phyloP scores from a whole-genome alignment of 2,888 invertebrate genomes.

The Tortricodes alternella region DNA sequence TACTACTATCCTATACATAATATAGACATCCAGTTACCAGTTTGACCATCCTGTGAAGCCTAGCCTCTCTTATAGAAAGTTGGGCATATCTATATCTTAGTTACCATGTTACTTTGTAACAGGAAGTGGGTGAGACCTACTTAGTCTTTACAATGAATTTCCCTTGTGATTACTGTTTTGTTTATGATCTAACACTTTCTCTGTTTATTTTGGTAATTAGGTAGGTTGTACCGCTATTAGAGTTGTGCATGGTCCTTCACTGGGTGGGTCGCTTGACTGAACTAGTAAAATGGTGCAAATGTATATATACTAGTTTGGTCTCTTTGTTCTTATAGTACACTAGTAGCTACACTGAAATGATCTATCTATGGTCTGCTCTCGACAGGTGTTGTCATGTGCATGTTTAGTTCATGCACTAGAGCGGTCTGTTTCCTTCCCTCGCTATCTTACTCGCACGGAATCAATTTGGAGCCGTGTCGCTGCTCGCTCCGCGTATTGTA shows the following conservation, averaged over 20 bases:
- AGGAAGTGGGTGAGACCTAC: background rate
- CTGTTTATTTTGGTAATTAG: background rate
- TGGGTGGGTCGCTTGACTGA: too few relatives aligned
- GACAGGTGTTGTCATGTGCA: too few relatives aligned
- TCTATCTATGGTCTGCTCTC: background rate
- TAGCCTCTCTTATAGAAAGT: slow-evolving; percentile 4
- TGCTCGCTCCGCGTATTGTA: too few relatives aligned
- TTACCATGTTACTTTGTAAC: slow-evolving; percentile 3
- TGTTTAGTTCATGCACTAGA: too few relatives aligned
- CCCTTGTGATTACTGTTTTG: background rate
- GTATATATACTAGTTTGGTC: background rate
- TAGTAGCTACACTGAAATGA: background rate
- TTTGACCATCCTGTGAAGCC: background rate
- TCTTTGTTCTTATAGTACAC: background rate
- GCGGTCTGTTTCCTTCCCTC: too few relatives aligned
- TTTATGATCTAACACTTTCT: background rate
- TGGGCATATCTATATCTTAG: background rate
- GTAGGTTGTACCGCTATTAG: background rate
- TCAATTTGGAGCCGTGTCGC: too few relatives aligned
- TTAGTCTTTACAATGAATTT: too few relatives aligned
- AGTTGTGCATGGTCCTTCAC: too few relatives aligned
- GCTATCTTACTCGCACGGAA: too few relatives aligned
- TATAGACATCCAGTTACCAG: background rate
- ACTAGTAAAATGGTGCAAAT: too few relatives aligned
- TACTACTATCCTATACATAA: too few relatives aligned